These are phyloP conservation scores for Choloepus didactylus DNA, from an alignment of 2,797 vertebrate species.

Conservation along the genomic window DNA sequence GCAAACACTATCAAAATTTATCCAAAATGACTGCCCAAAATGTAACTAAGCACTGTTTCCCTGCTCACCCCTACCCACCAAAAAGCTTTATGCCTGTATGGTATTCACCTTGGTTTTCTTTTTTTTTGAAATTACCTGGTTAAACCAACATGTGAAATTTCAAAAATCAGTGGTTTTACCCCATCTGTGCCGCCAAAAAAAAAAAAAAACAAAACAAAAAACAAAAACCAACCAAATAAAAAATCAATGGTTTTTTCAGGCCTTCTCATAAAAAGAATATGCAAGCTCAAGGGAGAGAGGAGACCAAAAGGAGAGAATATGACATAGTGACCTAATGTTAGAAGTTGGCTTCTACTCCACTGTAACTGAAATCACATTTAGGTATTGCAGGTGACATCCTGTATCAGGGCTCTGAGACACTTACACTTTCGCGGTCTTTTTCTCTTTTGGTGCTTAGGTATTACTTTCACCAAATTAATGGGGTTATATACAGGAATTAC, in stretches of 20 bases:
- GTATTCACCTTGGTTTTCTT: slow-evolving; percentile 43
- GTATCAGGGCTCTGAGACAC: background rate
- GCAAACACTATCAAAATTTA: slow-evolving; percentile 61
- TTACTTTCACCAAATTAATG: slow-evolving; percentile 19
- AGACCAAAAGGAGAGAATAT: slow-evolving; percentile 3
- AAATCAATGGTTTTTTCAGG: slow-evolving; percentile 48
- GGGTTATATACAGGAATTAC: background rate
- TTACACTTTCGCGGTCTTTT: background rate
- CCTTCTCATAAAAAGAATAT: slow-evolving; percentile 18
- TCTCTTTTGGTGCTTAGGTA: background rate
- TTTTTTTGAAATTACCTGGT: slow-evolving; percentile 58
- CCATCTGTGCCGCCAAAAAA: too few relatives aligned
- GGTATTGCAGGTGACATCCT: background rate
- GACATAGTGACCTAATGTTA: slow-evolving; percentile 4
- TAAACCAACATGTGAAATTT: background rate
- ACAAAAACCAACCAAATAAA: background rate
- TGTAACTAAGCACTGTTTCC: background rate
- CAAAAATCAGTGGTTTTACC: too few relatives aligned
- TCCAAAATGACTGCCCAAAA: slow-evolving; percentile 52
- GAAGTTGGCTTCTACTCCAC: background rate
- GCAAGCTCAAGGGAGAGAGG: slow-evolving; percentile 22
- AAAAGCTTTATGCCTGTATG: background rate
- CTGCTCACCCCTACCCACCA: background rate
- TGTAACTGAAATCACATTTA: background rate
- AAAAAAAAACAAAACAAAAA: background rate